Evolutionary conservation across 2,888 invertebrate genomes (phyloP).

Genomic region (Chrysolina haemoptera): DNA sequence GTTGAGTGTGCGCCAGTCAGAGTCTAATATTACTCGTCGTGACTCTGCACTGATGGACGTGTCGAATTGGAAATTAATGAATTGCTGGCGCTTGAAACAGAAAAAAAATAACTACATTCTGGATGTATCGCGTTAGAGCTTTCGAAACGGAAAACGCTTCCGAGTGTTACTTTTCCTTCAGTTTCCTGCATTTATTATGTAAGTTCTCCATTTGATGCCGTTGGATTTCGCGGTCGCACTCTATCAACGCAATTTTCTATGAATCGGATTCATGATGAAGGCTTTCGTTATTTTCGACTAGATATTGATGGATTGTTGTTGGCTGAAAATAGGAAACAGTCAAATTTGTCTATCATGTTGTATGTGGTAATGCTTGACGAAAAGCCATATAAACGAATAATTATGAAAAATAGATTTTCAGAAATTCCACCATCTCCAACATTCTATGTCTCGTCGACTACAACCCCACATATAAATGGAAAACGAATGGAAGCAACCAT

Average conservation of each 20-base stretch:
- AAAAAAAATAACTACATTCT: not conserved
- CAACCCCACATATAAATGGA: no score
- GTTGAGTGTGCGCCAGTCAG: slow-evolving; percentile 10
- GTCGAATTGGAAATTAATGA: slow-evolving; percentile 13
- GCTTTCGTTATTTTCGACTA: not conserved
- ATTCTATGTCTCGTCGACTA: no score
- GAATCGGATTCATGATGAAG: not conserved
- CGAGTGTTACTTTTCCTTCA: slow-evolving; percentile 3
- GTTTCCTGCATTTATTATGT: slow-evolving; percentile 16
- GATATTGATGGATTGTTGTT: slow-evolving; percentile 5
- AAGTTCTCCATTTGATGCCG: not conserved
- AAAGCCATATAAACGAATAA: no score
- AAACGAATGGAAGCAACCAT: no score
- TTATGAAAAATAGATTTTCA: no score
- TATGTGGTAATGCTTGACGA: no score
- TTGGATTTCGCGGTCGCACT: not conserved
- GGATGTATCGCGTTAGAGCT: slow-evolving; percentile 1
- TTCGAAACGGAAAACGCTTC: slow-evolving; percentile 10
- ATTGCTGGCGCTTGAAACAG: not conserved
- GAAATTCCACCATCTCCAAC: no score
- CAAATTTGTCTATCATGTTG: no score
- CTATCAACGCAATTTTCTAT: not conserved
- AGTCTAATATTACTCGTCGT: slow-evolving; percentile 1
- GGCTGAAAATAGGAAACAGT: not conserved
- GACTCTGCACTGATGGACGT: not conserved